Conservation (phyloP, 2,113 vertebrate genomes). For the Mellivora capensis region DNA sequence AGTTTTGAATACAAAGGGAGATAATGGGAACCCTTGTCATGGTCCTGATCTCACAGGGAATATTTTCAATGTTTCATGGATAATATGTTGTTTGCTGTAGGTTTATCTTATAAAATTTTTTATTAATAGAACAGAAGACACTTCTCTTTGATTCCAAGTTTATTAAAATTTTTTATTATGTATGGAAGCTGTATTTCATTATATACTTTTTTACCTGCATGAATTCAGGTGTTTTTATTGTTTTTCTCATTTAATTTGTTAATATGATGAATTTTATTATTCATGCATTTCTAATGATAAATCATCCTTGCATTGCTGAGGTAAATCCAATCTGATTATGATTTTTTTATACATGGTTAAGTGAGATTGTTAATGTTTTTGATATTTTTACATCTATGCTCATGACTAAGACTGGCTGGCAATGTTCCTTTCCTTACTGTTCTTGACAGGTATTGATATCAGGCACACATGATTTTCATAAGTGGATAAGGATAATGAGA, state of each 20-base stretch:
- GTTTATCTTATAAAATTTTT: background rate
- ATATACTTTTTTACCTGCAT: background rate
- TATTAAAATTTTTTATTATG: background rate
- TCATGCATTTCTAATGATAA: constrained; percentile 21
- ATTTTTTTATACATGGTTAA: background rate
- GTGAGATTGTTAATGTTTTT: background rate
- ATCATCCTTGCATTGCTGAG: background rate
- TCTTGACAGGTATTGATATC: constrained; percentile 16
- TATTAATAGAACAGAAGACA: background rate
- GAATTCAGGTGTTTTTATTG: background rate
- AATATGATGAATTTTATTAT: background rate
- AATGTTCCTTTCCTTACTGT: background rate
- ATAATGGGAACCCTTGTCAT: background rate
- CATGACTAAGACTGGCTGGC: background rate
- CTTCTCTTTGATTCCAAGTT: background rate
- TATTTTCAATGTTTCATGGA: background rate
- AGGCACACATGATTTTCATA: background rate
- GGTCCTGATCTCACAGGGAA: background rate
- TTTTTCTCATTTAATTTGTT: constrained; percentile 34
- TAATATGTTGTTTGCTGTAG: background rate
- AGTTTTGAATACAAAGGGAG: background rate
- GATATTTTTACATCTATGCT: constrained; percentile 3
- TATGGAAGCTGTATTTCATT: background rate
- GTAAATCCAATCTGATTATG: background rate
- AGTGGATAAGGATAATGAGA: background rate